Base-by-base conservation (phyloP, 2,888 invertebrate genomes). In the Deilephila porcellus region DNA sequence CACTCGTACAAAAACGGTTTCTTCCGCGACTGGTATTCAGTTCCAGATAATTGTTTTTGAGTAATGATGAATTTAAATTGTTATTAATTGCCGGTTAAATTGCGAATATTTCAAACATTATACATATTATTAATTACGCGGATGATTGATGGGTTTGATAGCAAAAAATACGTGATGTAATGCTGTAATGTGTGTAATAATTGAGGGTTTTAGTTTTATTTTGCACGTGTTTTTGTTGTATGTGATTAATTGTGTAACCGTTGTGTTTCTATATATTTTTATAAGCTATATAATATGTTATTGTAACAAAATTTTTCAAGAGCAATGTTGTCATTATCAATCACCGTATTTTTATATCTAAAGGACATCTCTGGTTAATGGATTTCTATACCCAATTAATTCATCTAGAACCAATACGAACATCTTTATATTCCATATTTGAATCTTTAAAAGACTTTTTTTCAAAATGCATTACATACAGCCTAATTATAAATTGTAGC, bases 41-140 rank as follows among this genome's bases (percentile, higher is more conserved):
- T 86, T 81, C 79, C 83, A 81, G 81, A 75, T 84, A 83, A 85
- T 86, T 85, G 82, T 78, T 82, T 56, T 77, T 77, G 74, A 77
- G 79, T 80, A 60, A 14, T 32, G 25, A 45, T 53, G 17, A 20
- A 20, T 56, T 62, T 63, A 56, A 73, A 60, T 70, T 71, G 34
- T 70, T 53, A 73, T 70, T 62, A 70, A 60, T 73, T n/a, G 60
- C n/a, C 37, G 32, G 56, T 64, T 71, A 19, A 71, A 60, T 45
- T 71, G 71, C 37, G 60, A 60, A 60, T 20, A 34, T 8, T 29
- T 62, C 19, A 52, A 59, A 62, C 62, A 25, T 45, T 45, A 62
- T 32, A 62, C 52, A 60, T 71, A 62, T 60, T 71, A n/a, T 56
- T 45, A 45, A 45, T 45, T 45, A 14, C 45, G 11, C 5, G 20